A percentile compares a stretch with the other conserved stretches of the same genome.
Conservation (phyloP, 2,888 invertebrate genomes). For the Drosophila prostipennis region DNA sequence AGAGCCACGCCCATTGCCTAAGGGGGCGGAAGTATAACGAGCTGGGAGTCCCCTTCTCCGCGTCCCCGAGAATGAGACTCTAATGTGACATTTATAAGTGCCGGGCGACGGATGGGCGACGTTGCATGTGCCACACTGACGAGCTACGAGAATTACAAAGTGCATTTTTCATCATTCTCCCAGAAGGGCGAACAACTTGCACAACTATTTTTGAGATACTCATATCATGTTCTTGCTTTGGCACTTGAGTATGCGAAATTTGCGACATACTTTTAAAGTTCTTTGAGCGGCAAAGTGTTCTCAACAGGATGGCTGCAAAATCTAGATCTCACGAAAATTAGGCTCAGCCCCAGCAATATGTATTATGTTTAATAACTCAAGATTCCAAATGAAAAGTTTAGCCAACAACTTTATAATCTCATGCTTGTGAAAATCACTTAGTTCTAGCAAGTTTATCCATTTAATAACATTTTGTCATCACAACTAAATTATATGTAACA, state of each 20-base stretch:
- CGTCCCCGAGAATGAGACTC: slow-evolving; percentile 59
- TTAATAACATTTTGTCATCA: neutral
- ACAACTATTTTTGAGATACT: slow-evolving; percentile 44
- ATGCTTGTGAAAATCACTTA: neutral
- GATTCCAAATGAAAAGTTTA: neutral
- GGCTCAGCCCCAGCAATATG: neutral
- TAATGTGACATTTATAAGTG: slow-evolving; percentile 77
- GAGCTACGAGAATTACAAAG: slow-evolving; percentile 72
- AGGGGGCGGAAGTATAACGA: slow-evolving; percentile 60
- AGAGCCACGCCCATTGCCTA: slow-evolving; percentile 16
- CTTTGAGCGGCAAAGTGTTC: slow-evolving; percentile 11
- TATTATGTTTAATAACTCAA: neutral
- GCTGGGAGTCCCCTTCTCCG: slow-evolving; percentile 36
- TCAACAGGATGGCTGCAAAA: neutral
- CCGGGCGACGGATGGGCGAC: slow-evolving; percentile 56
- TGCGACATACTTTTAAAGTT: slow-evolving; percentile 38
- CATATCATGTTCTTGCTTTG: slow-evolving; percentile 45
- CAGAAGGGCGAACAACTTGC: slow-evolving; percentile 45
- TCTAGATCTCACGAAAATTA: slow-evolving; percentile 19
- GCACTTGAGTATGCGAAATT: slow-evolving; percentile 39
- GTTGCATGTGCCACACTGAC: slow-evolving; percentile 64
- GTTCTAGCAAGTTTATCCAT: neutral
- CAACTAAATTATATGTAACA: too few relatives aligned
- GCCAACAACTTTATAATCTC: neutral
- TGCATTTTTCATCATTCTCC: slow-evolving; percentile 71